Evolutionary conservation across 2,797 vertebrate species (phyloP), one percentile per base, ranked within the genome.

Genomic region (Cirrhinus molitorella): DNA sequence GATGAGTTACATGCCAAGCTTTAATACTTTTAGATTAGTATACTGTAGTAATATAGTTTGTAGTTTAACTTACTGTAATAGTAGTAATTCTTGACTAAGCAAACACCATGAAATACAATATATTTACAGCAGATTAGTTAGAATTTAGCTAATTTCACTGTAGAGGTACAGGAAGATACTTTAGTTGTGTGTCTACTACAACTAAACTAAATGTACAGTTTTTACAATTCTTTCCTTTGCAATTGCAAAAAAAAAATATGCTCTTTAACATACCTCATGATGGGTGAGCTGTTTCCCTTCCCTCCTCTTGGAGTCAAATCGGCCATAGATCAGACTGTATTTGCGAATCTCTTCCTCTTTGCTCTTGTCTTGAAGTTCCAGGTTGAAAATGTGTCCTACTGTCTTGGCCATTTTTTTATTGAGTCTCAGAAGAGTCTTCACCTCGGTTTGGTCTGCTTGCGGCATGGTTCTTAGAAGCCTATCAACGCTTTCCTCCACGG

Each of bases 351-450:
- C 97, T 80, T 98, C 97, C 85, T 98, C 97, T 87, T 98, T 98
- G 88, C 94, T 95, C 17, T 91, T 94, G 83, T 98, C 96, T 0
- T 95, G 94, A 0, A 96, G 94, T 28, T 94, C 96, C 95, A 98
- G 96, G 85, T 96, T 96, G 92, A 99, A 99, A 90, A 99, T 97
- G 91, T 99, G 98, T 2, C 97, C 98, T 84, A 99, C 96, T 0
- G 96, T 95, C 90, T 98, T 97, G 7, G 97, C 96, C 91, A 99
- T 91, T 90, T 99, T 99, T 94, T 98, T 98, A 91, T 99, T 98
- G 91, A 98, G 95, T 91, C 97, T 96, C 79, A 99, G 93, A 68
- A 99, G 91, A 0, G 96, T 96, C 31, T 96, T 96, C 1, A 96
- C 93, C 88, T 99, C 97, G 0, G 94, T 91, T 0, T 94, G 89